A percentile compares a stretch with the other conserved stretches of the same genome.
Evolutionary conservation across 2,797 vertebrate species (phyloP).

Genomic region (Acanthurus lineatus): DNA sequence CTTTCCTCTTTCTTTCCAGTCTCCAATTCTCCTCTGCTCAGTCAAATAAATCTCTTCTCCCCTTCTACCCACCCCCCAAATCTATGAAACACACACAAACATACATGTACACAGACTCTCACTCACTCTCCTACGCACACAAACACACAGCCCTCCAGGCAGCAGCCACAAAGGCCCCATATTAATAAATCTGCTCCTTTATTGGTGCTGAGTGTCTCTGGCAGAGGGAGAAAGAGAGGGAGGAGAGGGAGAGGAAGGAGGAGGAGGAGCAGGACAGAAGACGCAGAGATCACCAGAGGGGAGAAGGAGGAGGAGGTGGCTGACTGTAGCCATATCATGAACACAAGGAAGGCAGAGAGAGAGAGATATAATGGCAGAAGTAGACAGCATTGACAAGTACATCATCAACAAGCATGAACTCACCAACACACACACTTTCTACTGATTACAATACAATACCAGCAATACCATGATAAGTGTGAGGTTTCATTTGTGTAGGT

Average conservation of each 20-base stretch:
- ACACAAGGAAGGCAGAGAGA: slow-evolving; percentile 63
- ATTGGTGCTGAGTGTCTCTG: slow-evolving; percentile 88
- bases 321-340: slow-evolving; percentile 76
- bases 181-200: slow-evolving; percentile 90
- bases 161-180: slow-evolving; percentile 86
- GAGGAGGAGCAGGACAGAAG: slow-evolving; percentile 62
- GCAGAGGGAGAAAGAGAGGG: slow-evolving; percentile 66
- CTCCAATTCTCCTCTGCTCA: slow-evolving; percentile 80
- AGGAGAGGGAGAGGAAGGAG: slow-evolving; percentile 50
- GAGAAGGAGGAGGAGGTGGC: slow-evolving; percentile 58
- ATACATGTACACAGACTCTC: slow-evolving; percentile 66
- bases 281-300: slow-evolving; percentile 63
- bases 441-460: slow-evolving; percentile 57
- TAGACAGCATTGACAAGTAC: slow-evolving; percentile 36
- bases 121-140: slow-evolving; percentile 55
- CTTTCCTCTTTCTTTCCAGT: slow-evolving; percentile 57
- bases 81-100: slow-evolving; percentile 75
- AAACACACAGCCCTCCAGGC: slow-evolving; percentile 80
- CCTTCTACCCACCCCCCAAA: slow-evolving; percentile 31
- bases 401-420: slow-evolving; percentile 42
- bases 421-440: slow-evolving; percentile 39
- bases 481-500: slow-evolving; percentile 33
- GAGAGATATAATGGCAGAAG: slow-evolving; percentile 47
- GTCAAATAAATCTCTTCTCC: slow-evolving; percentile 77
- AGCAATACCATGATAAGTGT: slow-evolving; percentile 29